Evolutionary conservation across 2,797 vertebrate genomes (phyloP), one percentile per base, ranked within the genome.

Genomic region (Glossophaga mutica): DNA sequence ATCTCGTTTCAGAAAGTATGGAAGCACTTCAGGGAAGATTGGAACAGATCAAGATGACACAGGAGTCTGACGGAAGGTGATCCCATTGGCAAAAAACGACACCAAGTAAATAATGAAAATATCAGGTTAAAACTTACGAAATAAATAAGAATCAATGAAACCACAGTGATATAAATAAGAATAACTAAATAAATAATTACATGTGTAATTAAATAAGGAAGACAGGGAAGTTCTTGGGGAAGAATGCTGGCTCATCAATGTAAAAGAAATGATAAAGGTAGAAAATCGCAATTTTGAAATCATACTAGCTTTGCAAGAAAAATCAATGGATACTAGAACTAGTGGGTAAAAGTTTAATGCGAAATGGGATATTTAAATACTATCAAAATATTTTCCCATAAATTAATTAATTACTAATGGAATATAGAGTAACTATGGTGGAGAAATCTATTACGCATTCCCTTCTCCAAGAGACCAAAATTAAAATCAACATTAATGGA

Each of bases 231-330:
- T 10, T 92, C 42, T 85, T 93, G 91, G 39, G n/a, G 39, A 62
- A 89, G 71, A 96, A 95, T 50, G 22, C 2, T 68, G 90, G 94
- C 32, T 94, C n/a, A 73, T 83, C 81, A 93, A 70, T 44, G 3
- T 18, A 65, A 32, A 85, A 74, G 42, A 94, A 82, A 94, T 85
- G 19, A 37, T 3, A 73, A 21, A 86, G 18, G 6, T 44, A 77
- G 46, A 84, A 87, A 77, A n/a, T 89, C 44, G 81, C 32, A 85
- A 50, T 34, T 87, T 96, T 94, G 22, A 24, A 91, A 79, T 29
- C 6, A n/a, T 84, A 2, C 67, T 65, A 65, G 26, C 16, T 90
- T 62, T 90, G 29, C 22, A 89, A 83, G 12, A 92, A 74, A 71
- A 44, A 37, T 34, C 24, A 74, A 22, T 52, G 32, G 34, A 76